Evolutionary conservation across 2,888 invertebrate species (phyloP).

Genomic region (Xylocampa areola): DNA sequence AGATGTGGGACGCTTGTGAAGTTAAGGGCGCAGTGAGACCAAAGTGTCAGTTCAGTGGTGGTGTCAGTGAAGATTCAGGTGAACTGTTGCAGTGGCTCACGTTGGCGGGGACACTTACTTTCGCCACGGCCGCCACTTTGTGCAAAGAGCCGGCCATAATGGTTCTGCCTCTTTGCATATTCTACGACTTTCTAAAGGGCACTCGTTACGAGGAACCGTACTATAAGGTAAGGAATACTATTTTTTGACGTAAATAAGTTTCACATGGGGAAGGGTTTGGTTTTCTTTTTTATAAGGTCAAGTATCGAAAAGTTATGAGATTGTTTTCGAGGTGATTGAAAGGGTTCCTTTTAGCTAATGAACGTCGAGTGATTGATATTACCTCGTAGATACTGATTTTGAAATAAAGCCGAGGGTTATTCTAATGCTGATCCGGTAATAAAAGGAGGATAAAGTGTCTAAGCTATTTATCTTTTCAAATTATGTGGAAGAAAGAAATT

Average conservation of each 20-base stretch:
- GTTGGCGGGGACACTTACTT: conserved; percentile 90
- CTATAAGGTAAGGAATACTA: conserved; percentile 87
- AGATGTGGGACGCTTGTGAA: conserved; percentile 79
- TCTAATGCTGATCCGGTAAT: conserved; percentile 40
- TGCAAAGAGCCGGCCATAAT: conserved; percentile 99
- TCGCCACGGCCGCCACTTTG: conserved; percentile 95
- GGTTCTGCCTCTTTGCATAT: conserved; percentile 96
- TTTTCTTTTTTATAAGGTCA: conserved; percentile 59
- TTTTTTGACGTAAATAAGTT: conserved; percentile 45
- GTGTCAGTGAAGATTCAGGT: conserved; percentile 82
- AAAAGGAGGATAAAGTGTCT: conserved; percentile 43
- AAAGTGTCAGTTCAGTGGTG: conserved; percentile 82
- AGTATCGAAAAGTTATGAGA: conserved; percentile 69
- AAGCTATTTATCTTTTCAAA: conserved; percentile 39
- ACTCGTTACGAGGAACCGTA: conserved; percentile 84
- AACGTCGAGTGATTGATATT: conserved; percentile 62
- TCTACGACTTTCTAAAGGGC: conserved; percentile 94
- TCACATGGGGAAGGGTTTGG: conserved; percentile 27
- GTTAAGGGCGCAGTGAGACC: conserved; percentile 76
- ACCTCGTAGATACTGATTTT: conserved; percentile 43
- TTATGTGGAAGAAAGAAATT: conserved; percentile 29
- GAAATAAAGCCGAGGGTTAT: conserved; percentile 46
- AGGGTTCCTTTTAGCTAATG: conserved; percentile 65
- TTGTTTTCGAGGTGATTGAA: conserved; percentile 65
- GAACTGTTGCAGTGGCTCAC: conserved; percentile 89